Base-by-base conservation (phyloP, 2,888 invertebrate species). In the Thymelicus lineola region DNA sequence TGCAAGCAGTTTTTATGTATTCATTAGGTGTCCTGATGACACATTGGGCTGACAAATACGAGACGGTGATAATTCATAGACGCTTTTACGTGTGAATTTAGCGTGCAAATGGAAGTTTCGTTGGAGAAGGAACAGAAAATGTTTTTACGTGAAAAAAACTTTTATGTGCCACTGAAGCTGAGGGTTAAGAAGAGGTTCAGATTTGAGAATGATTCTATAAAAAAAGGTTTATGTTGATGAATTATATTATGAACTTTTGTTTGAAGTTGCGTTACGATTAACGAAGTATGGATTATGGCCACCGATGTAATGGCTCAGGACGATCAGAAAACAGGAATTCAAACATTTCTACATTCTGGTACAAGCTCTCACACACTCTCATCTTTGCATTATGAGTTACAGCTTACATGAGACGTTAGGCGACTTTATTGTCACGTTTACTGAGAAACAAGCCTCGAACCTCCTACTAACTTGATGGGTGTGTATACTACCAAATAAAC, bases 1-100 rank as follows among this genome's bases (percentile, higher is more conserved):
- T 66, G 50, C 66, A 66, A 66, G 38, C 59, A 50, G 59, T 66
- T 38, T 66, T 66, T 66, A 60, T 66, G 42, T 66, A 60, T 66
- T 66, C 66, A 66, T 60, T 66, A 20, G 42, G 50, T 60, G 60
- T 20, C 53, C 53, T 60, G 67, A 53, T 67, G 67, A 67, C 17
- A 67, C 67, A 61, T 61, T 61, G 67, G 50, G 53, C 35, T 45
- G 53, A 53, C 61, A 61, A 67, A 67, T 67, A 53, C 46, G 57
- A 9, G 48, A 58, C 20, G 12, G 53, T 36, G 59, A 48, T 59
- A 20, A 59, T 59, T 66, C 66, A 66, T 53, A 53, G 53, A 53
- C 53, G 53, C 53, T 53, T 20, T 53, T 53, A 53, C 53, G 53
- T 53, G 53, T 53, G 53, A 53, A 53, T 53, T 53, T 53, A 53